These are phyloP conservation scores for Leguminivora glycinivorella DNA, from an alignment of 1,140 invertebrate genomes.

Conservation along the genomic window DNA sequence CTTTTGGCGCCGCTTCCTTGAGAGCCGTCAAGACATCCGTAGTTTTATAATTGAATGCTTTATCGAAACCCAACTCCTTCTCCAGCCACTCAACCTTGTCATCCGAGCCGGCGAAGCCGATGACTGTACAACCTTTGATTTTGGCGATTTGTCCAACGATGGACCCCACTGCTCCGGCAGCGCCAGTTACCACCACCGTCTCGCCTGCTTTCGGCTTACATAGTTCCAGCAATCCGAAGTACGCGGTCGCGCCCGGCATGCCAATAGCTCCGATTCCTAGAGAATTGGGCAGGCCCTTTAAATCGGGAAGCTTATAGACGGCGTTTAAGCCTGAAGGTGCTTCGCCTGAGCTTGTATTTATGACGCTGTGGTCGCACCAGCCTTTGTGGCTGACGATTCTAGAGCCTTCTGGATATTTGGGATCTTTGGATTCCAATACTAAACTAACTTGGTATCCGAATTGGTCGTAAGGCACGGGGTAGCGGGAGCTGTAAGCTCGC, in stretches of 20 bases:
- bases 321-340: background rate
- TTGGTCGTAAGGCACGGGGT: slow-evolving; percentile 59
- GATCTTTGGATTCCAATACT: slow-evolving; percentile 51
- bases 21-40: slow-evolving; percentile 74
- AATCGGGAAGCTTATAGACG: slow-evolving; percentile 53
- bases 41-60: slow-evolving; percentile 84
- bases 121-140: slow-evolving; percentile 84
- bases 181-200: slow-evolving; percentile 83
- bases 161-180: slow-evolving; percentile 85
- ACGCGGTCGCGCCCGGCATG: slow-evolving; percentile 82
- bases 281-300: slow-evolving; percentile 53
- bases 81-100: slow-evolving; percentile 84
- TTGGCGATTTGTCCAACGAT: slow-evolving; percentile 88
- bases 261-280: slow-evolving; percentile 56
- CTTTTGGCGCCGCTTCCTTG: slow-evolving; percentile 79
- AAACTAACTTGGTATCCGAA: slow-evolving; percentile 67
- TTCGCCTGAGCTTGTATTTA: slow-evolving; percentile 33
- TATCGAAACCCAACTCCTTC: slow-evolving; percentile 82
- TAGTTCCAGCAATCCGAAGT: slow-evolving; percentile 85
- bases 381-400: slow-evolving; percentile 79
- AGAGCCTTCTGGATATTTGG: slow-evolving; percentile 79
- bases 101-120: slow-evolving; percentile 85
- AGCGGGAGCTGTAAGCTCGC: slow-evolving; percentile 47
- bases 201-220: slow-evolving; percentile 85
- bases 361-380: slow-evolving; percentile 79